Percentiles rank a stretch among this genome's conserved stretches.
Conservation (phyloP, 2,797 vertebrate species). For the Hyperoplus immaculatus region DNA sequence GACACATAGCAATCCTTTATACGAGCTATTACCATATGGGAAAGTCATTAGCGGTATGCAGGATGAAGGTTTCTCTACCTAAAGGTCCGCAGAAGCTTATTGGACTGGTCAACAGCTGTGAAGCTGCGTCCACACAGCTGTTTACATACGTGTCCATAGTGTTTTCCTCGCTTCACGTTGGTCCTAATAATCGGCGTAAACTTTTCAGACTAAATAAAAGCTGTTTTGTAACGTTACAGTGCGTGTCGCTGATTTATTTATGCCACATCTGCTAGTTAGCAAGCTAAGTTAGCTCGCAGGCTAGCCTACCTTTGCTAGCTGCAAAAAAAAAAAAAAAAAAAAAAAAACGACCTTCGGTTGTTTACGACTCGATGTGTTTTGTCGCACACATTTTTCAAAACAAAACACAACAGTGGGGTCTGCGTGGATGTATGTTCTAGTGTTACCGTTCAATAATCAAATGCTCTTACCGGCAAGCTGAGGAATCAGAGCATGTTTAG, state of each 20-base stretch:
- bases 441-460: fast-evolving
- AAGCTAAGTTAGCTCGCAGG: constrained; percentile 59
- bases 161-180: background rate
- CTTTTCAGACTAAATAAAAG: fast-evolving
- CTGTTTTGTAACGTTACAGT: background rate
- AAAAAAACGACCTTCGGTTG: constrained; percentile 69
- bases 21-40: no score
- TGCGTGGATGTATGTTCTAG: no score
- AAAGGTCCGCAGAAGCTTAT: background rate
- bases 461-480: constrained; percentile 65
- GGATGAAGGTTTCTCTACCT: background rate
- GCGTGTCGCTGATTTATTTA: background rate
- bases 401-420: background rate
- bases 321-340: no score
- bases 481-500: constrained; percentile 77
- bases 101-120: constrained; percentile 42
- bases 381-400: background rate
- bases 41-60: background rate
- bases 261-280: background rate
- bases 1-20: no score
- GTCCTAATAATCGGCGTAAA: background rate
- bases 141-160: background rate
- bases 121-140: constrained; percentile 17
- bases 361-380: constrained; percentile 40
- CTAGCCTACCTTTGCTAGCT: constrained; percentile 56